A percentile compares a stretch with the other conserved stretches of the same genome.
Conservation (phyloP, 1,140 invertebrate species). For the Eubasilissa regina region DNA sequence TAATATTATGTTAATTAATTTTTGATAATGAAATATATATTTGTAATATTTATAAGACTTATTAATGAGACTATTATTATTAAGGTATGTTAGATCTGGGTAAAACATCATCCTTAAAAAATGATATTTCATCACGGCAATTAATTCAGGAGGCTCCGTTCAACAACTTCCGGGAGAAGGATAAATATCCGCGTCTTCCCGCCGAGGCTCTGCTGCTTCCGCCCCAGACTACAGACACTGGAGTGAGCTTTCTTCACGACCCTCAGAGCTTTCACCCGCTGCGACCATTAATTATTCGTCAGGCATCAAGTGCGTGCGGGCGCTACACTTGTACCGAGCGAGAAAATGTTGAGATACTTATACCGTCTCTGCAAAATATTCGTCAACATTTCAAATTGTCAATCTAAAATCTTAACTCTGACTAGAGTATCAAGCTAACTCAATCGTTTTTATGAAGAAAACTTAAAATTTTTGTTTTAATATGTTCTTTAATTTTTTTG, state of each 20-base stretch:
- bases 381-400: too few relatives aligned
- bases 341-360: background rate
- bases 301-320: background rate
- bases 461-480: too few relatives aligned
- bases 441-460: too few relatives aligned
- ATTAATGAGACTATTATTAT: too few relatives aligned
- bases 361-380: too few relatives aligned
- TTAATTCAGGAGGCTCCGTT: slow-evolving; percentile 15
- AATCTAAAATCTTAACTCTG: too few relatives aligned
- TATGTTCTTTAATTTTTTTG: too few relatives aligned
- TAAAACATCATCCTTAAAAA: background rate
- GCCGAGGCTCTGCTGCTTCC: background rate
- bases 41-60: too few relatives aligned
- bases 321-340: background rate
- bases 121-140: slow-evolving; percentile 6
- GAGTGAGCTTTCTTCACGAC: slow-evolving; percentile 9
- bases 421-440: too few relatives aligned
- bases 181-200: slow-evolving; percentile 26
- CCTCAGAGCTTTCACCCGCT: slow-evolving; percentile 21
- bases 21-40: too few relatives aligned
- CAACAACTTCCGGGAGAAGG: slow-evolving; percentile 26
- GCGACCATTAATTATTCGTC: background rate
- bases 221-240: background rate
- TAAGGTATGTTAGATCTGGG: too few relatives aligned
- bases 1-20: too few relatives aligned